A percentile compares a stretch with the other conserved stretches of the same genome.
Evolutionary conservation across 2,888 invertebrate genomes (phyloP).

Genomic region (Eupeodes luniger): DNA sequence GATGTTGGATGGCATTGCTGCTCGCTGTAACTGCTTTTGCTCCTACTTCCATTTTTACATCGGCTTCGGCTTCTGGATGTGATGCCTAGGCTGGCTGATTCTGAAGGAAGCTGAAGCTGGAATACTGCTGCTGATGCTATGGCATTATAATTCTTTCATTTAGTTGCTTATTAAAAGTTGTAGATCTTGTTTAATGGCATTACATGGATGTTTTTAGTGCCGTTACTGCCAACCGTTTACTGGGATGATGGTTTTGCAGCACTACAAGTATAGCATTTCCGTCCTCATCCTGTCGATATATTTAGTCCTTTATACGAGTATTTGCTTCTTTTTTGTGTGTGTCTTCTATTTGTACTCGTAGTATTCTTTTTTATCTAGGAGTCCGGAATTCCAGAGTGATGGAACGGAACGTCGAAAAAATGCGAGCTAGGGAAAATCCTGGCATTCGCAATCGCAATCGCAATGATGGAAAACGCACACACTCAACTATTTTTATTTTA

Average conservation of each 20-base stretch:
- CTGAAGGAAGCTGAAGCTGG: no score
- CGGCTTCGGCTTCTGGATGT: no score
- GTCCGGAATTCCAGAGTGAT: conserved; percentile 58
- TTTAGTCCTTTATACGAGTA: neutral
- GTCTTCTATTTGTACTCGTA: conserved; percentile 2
- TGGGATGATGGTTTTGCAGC: conserved; percentile 22
- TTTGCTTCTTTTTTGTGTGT: neutral
- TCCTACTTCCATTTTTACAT: neutral
- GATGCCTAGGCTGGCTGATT: no score
- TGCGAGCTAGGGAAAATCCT: conserved; percentile 61
- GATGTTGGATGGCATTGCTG: conserved; percentile 66
- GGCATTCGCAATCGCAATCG: conserved; percentile 57
- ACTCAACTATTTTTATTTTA: conserved; percentile 34
- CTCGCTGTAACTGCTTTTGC: conserved; percentile 19
- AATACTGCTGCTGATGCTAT: conserved; percentile 67
- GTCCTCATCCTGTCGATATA: conserved; percentile 49
- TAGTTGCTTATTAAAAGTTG: conserved; percentile 76
- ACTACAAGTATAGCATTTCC: conserved; percentile 20
- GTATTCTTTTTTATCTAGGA: conserved; percentile 3
- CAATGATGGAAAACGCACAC: conserved; percentile 70
- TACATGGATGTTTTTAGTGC: conserved; percentile 72
- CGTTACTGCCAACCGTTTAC: conserved; percentile 52
- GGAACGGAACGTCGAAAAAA: conserved; percentile 44
- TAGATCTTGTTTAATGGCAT: conserved; percentile 76
- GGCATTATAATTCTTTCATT: conserved; percentile 76